A percentile compares a stretch with the other conserved stretches of the same genome.
phyloP scores from a whole-genome alignment of 2,888 invertebrate species.

The Cephus pulcher region DNA sequence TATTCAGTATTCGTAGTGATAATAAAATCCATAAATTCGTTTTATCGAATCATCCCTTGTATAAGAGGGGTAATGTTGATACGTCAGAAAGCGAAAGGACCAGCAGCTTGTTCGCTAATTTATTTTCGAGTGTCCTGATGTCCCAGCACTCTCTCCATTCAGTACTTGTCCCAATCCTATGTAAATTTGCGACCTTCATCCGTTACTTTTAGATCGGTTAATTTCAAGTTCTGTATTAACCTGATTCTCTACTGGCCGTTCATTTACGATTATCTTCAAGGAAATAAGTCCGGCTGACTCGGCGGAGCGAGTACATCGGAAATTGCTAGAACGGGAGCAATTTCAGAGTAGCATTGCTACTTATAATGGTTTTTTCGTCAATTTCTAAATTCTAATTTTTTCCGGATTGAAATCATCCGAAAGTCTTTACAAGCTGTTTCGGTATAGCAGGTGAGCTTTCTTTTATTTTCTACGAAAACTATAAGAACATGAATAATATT shows the following conservation, averaged over 20 bases:
- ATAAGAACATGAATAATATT: too few relatives aligned
- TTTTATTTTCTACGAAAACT: neutral
- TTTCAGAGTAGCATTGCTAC: neutral
- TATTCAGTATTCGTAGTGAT: too few relatives aligned
- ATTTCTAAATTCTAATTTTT: neutral
- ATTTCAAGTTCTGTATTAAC: neutral
- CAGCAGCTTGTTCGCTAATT: too few relatives aligned
- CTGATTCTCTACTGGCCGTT: neutral
- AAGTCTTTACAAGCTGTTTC: neutral
- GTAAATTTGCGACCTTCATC: too few relatives aligned
- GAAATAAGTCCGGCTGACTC: neutral
- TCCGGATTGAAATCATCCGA: neutral
- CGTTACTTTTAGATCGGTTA: too few relatives aligned
- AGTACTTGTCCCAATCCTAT: too few relatives aligned
- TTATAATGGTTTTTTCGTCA: neutral
- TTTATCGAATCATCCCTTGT: too few relatives aligned
- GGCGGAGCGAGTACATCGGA: neutral
- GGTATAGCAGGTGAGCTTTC: neutral
- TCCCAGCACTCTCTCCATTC: too few relatives aligned
- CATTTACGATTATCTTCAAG: neutral
- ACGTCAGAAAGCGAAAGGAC: too few relatives aligned
- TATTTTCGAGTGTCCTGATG: too few relatives aligned
- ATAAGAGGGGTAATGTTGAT: too few relatives aligned
- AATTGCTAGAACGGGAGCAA: neutral
- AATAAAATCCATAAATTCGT: too few relatives aligned